Evolutionary conservation across 2,888 invertebrate species (phyloP), one percentile per base, ranked within the genome.

Genomic region (Polymixis flavicincta): DNA sequence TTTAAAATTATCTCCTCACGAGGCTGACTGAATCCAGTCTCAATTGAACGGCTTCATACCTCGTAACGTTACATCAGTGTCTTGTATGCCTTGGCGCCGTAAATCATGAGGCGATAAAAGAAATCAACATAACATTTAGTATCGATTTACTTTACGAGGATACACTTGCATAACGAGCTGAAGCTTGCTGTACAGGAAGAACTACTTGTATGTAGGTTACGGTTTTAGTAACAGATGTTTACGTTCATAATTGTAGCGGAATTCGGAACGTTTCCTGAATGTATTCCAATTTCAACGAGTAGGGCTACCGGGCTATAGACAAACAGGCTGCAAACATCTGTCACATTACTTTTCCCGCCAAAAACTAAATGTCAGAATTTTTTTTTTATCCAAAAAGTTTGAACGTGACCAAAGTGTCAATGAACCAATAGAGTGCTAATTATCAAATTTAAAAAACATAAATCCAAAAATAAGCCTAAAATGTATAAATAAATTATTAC

Each of bases 71-170:
- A 83, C 76, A 68, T 83, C 32, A 64, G 55, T 68, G 14, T 28
- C 48, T 68, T 71, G 14, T 45, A 63, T 42, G 45, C 55, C 8
- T 28, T 14, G 48, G 37, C 50, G 57, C 71, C 28, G 55, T 80
- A 69, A 83, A 65, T 72, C 60, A 67, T 13, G 17, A 72, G 28
- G 60, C 83, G 37, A 71, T 83, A 73, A 80, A 82, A 79, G 60
- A 66, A 74, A 81, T 32, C 45, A 25, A 48, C 66, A 65, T 64
- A 54, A 55, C 60, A 54, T 80, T 83, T 71, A 54, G 55, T 78
- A 78, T 71, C 72, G 60, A 68, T 77, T 67, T 25, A 61, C 45
- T 65, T 83, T 55, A 76, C 48, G 66, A 71, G 19, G 19, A 32
- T 61, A 61, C 3, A n/a, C 55, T 74, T 76, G 45, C 73, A 48